Evolutionary conservation across 1,140 invertebrate genomes (phyloP).

Genomic region (Sycophaga agraensis): DNA sequence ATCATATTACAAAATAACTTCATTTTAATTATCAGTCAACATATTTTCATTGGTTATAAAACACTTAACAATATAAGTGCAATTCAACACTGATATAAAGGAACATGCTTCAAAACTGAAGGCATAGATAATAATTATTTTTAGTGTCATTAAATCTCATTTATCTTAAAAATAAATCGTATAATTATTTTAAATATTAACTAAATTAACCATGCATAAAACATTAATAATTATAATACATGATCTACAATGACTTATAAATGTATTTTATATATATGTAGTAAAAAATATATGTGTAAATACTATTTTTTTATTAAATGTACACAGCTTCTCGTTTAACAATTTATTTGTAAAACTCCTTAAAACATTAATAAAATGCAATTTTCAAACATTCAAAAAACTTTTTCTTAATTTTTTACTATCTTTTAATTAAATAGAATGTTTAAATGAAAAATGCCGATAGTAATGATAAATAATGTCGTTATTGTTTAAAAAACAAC

Average conservation of each 20-base stretch:
- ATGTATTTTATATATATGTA: not conserved
- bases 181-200: no score
- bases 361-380: constrained; percentile 19
- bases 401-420: no score
- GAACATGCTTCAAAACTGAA: constrained; percentile 24
- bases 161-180: not conserved
- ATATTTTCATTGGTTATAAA: constrained; percentile 20
- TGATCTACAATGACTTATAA: constrained; percentile 11
- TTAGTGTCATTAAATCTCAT: not conserved
- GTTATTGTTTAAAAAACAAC: not conserved
- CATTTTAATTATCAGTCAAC: constrained; percentile 17
- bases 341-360: not conserved
- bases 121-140: constrained; percentile 29
- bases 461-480: constrained; percentile 14
- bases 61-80: constrained; percentile 29
- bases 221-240: not conserved
- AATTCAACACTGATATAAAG: constrained; percentile 27
- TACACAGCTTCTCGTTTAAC: constrained; percentile 8
- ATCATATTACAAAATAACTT: constrained; percentile 11
- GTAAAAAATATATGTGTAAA: constrained; percentile 1
- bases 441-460: constrained; percentile 11
- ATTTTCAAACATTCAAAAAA: constrained; percentile 13
- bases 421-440: no score
- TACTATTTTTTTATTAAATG: not conserved
- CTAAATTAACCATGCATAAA: not conserved